Evolutionary conservation across 2,888 invertebrate species (phyloP).

Genomic region (Bursaphelenchus okinawaensis): DNA sequence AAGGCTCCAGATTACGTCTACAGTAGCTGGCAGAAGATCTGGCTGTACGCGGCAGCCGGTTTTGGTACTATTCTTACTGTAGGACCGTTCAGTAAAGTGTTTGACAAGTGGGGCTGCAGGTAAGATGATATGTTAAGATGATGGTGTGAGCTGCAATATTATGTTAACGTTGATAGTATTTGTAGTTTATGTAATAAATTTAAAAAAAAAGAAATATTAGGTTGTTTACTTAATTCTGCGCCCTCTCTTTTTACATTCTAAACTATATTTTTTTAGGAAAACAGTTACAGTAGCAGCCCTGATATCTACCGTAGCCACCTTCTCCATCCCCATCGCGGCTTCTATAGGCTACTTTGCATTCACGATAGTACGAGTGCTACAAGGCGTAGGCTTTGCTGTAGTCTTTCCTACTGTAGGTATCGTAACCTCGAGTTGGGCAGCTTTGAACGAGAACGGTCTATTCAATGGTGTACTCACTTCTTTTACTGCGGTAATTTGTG

Average conservation of each 20-base stretch:
- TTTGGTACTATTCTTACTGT: conserved; percentile 31
- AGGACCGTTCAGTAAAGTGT: conserved; percentile 12
- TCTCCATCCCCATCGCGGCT: conserved; percentile 27
- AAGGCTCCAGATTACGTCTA: conserved; percentile 27
- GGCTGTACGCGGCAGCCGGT: conserved; percentile 27
- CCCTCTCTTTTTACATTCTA: conserved; percentile 8
- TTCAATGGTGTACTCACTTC: conserved; percentile 31
- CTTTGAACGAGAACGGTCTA: conserved; percentile 30
- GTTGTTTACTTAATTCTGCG: too few species aligned
- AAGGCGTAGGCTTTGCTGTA: conserved; percentile 33
- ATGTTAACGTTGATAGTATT: too few species aligned
- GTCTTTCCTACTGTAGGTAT: conserved; percentile 29
- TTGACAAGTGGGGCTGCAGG: conserved; percentile 27
- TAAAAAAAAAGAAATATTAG: too few species aligned
- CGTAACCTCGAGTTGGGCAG: conserved; percentile 32
- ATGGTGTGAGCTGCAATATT: too few species aligned
- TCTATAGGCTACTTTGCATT: conserved; percentile 28
- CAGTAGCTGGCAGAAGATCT: conserved; percentile 25
- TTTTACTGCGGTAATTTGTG: conserved; percentile 23
- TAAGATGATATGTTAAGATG: too few species aligned
- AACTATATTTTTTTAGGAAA: conserved; percentile 12
- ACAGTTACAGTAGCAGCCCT: conserved; percentile 34
- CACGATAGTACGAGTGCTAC: conserved; percentile 25
- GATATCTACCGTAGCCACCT: conserved; percentile 32
- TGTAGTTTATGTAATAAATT: too few species aligned